phyloP scores from a whole-genome alignment of 2,888 invertebrate species.

The Leucoptera coffeella region DNA sequence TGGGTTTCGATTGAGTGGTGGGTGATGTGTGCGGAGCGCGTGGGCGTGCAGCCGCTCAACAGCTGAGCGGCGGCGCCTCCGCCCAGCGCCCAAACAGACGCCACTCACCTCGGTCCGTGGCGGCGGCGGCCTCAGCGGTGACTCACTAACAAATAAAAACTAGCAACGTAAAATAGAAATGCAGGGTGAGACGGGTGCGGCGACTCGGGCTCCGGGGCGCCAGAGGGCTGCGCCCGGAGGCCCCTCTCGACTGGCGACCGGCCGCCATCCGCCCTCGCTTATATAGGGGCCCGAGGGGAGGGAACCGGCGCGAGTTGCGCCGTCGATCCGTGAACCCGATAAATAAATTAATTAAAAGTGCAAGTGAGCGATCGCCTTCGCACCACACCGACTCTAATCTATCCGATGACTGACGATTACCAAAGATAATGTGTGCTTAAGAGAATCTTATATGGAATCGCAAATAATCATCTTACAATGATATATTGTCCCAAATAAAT shows the following conservation, averaged over 20 bases:
- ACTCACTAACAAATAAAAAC: background rate
- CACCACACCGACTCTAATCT: conserved; percentile 14
- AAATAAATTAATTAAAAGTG: conserved; percentile 57
- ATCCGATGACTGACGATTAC: background rate
- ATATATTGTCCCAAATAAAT: no score
- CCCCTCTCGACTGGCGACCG: conserved; percentile 44
- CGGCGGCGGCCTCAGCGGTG: conserved; percentile 18
- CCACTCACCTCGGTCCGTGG: background rate
- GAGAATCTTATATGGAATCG: no score
- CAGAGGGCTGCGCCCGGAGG: conserved; percentile 27
- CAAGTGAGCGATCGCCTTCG: conserved; percentile 49
- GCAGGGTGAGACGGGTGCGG: conserved; percentile 30
- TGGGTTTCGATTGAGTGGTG: conserved; percentile 10
- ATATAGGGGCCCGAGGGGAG: conserved; percentile 28
- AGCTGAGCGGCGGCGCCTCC: conserved; percentile 5
- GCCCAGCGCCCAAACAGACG: conserved; percentile 2
- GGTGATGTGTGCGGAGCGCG: conserved; percentile 44
- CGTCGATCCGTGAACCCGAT: conserved; percentile 49
- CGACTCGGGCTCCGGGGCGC: conserved; percentile 22
- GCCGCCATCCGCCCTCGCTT: conserved; percentile 24
- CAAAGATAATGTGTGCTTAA: no score
- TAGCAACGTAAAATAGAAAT: conserved; percentile 12
- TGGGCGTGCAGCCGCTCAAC: conserved; percentile 24
- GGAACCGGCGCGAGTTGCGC: conserved; percentile 45
- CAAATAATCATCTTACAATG: no score